phyloP scores from a whole-genome alignment of 2,888 invertebrate genomes.

The Brachyopa scutellaris region DNA sequence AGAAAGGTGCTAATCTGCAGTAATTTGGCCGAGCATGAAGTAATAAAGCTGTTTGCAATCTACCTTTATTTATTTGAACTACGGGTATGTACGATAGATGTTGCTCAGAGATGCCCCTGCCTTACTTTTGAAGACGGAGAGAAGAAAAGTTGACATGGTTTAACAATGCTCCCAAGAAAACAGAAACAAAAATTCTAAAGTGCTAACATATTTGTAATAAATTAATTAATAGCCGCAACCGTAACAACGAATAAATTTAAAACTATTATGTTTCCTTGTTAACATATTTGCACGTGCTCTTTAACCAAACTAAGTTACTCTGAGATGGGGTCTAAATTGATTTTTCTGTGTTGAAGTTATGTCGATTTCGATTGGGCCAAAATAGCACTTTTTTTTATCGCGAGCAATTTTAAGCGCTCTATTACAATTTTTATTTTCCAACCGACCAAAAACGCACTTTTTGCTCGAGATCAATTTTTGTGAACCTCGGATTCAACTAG shows the following conservation, averaged over 20 bases:
- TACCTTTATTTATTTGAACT: slow-evolving; percentile 17
- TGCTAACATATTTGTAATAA: slow-evolving; percentile 36
- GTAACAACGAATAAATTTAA: slow-evolving; percentile 54
- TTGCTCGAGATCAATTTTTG: too few relatives aligned
- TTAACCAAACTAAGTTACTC: not conserved
- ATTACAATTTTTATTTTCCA: too few relatives aligned
- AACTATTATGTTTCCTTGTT: not conserved
- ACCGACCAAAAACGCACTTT: too few relatives aligned
- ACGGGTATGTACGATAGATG: slow-evolving; percentile 30
- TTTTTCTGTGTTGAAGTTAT: too few relatives aligned
- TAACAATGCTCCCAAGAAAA: slow-evolving; percentile 5
- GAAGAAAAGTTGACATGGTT: slow-evolving; percentile 22
- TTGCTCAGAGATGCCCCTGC: slow-evolving; percentile 52
- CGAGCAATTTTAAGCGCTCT: too few relatives aligned
- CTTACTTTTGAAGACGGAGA: slow-evolving; percentile 56
- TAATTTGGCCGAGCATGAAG: slow-evolving; percentile 46
- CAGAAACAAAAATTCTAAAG: slow-evolving; percentile 3
- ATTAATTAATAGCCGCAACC: slow-evolving; percentile 24
- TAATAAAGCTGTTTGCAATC: slow-evolving; percentile 39
- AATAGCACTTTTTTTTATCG: too few relatives aligned
- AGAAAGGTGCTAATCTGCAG: slow-evolving; percentile 29
- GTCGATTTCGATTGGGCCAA: too few relatives aligned
- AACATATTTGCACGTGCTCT: not conserved
- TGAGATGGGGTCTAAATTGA: too few relatives aligned
- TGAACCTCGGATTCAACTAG: too few relatives aligned